Evolutionary conservation across 2,888 invertebrate species (phyloP).

Genomic region (Candidula unifasciata): DNA sequence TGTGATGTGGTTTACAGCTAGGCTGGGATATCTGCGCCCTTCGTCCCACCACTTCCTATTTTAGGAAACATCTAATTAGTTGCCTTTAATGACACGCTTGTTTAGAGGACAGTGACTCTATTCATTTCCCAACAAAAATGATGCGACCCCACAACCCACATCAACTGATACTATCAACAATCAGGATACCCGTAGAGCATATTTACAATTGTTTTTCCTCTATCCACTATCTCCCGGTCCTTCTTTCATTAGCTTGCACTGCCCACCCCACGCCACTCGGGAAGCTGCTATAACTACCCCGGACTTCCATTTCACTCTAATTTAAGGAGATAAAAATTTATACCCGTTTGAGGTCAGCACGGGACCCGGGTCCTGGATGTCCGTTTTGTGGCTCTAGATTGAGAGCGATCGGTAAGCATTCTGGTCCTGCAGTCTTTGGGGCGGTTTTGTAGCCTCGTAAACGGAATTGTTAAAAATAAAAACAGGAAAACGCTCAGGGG

Average conservation of each 20-base stretch:
- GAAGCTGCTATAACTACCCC: not conserved
- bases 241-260: not conserved
- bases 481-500: not conserved
- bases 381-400: constrained; percentile 39
- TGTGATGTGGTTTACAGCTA: too few relatives aligned
- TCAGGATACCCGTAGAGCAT: too few relatives aligned
- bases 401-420: constrained; percentile 33
- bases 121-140: too few relatives aligned
- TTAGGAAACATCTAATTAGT: too few relatives aligned
- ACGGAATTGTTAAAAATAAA: constrained; percentile 24
- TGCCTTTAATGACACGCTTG: too few relatives aligned
- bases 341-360: constrained; percentile 1
- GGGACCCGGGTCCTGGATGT: not conserved
- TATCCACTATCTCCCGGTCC: not conserved
- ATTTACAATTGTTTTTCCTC: not conserved
- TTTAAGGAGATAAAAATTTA: constrained; percentile 40
- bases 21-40: too few relatives aligned
- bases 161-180: too few relatives aligned
- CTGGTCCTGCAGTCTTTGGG: not conserved
- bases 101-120: too few relatives aligned
- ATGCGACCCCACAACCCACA: too few relatives aligned
- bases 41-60: too few relatives aligned
- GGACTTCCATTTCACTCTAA: constrained; percentile 13
- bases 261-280: not conserved
- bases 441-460: constrained; percentile 36